Conservation (phyloP, 2,113 vertebrate species). For the Platysteira castanea region DNA sequence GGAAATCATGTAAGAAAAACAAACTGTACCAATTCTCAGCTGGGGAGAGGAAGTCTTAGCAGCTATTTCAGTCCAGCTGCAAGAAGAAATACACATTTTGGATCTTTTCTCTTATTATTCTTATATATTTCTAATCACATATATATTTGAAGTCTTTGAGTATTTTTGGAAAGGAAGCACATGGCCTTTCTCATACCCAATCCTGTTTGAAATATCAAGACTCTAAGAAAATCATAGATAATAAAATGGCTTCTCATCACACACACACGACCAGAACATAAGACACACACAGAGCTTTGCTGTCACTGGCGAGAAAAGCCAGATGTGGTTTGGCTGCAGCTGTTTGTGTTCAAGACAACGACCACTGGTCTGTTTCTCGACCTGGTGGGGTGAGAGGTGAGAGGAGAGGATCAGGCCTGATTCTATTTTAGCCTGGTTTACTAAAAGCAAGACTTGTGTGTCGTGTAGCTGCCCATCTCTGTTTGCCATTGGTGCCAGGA, state of each 20-base stretch:
- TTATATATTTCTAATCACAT: constrained; percentile 28
- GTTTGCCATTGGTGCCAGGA: neutral
- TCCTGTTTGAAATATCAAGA: constrained; percentile 12
- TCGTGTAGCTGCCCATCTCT: fast-evolving
- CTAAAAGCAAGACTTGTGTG: neutral
- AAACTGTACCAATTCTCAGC: constrained; percentile 55
- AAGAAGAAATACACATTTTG: constrained; percentile 19
- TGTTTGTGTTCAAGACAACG: neutral
- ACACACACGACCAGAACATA: neutral
- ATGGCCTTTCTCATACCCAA: neutral
- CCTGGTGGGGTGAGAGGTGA: neutral
- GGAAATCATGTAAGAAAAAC: constrained; percentile 58
- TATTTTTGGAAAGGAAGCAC: constrained; percentile 11
- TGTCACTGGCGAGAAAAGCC: neutral
- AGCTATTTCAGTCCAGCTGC: constrained; percentile 37
- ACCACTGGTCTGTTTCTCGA: neutral
- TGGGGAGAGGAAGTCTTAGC: neutral
- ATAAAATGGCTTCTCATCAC: constrained; percentile 52
- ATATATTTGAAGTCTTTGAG: neutral
- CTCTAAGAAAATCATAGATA: neutral
- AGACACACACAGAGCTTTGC: neutral
- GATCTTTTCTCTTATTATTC: neutral
- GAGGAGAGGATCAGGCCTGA: neutral
- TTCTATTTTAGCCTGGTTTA: neutral
- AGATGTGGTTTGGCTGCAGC: neutral